Percentiles rank a stretch among this genome's conserved stretches.
These are phyloP conservation scores for Petrolisthes cinctipes DNA, from an alignment of 2,888 invertebrate species.

Conservation along the genomic window DNA sequence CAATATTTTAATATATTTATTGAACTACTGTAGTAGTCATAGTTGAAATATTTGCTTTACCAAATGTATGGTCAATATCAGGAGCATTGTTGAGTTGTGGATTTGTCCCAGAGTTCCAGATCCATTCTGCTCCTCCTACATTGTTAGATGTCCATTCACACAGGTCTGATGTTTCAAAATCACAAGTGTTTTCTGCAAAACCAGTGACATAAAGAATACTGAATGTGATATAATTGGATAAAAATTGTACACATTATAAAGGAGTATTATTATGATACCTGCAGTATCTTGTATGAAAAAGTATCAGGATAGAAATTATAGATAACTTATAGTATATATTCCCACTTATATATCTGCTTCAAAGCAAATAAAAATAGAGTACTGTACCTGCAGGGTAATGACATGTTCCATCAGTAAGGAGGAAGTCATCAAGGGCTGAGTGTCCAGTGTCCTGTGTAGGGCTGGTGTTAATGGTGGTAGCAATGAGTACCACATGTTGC, in stretches of 20 bases:
- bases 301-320: not conserved
- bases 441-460: constrained; percentile 19
- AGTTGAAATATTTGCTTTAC: constrained; percentile 29
- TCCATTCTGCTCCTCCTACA: constrained; percentile 24
- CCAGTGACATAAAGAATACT: not conserved
- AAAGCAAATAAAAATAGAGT: not conserved
- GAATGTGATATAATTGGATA: not conserved
- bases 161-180: constrained; percentile 52
- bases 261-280: too few species aligned
- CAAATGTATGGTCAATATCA: constrained; percentile 50
- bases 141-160: constrained; percentile 41
- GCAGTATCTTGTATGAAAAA: too few species aligned
- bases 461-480: not conserved
- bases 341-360: not conserved
- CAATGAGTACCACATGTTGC: constrained; percentile 16
- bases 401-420: constrained; percentile 43
- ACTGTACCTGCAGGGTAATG: constrained; percentile 26
- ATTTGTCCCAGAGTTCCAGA: constrained; percentile 38
- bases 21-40: not conserved
- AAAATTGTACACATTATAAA: not conserved
- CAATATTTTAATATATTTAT: too few species aligned
- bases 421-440: constrained; percentile 47
- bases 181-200: constrained; percentile 39
- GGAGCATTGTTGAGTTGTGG: constrained; percentile 32
- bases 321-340: not conserved